Base-by-base conservation (phyloP, 2,797 vertebrate genomes). In the Tiaroga cobitis region DNA sequence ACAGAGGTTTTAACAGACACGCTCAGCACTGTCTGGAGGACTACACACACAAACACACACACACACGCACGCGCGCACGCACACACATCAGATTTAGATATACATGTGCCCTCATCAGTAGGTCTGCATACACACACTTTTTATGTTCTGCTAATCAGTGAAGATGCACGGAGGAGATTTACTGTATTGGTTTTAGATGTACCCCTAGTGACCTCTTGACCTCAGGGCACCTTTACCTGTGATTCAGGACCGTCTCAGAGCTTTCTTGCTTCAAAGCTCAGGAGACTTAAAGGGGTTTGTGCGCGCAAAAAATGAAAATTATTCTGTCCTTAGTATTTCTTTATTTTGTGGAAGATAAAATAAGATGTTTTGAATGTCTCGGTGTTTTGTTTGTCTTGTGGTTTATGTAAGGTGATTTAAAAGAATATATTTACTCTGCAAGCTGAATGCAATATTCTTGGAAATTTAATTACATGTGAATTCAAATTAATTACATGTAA, bases 101-200 rank as follows among this genome's bases (percentile, higher is more conserved):
- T 70, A 70, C 80, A 75, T 80, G 83, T 82, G 67, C 32, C 69
- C 81, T 83, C 68, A 85, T 69, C 78, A 78, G 77, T 24, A 41
- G 82, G 39, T 56, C 69, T 56, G 75, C 41, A 85, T 61, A 76
- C n/a, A 80, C 32, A 59, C 61, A 80, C 63, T 72, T 56, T 51
- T 80, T 81, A 80, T 83, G 77, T 79, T 84, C 32, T 76, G 51
- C 72, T 88, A 83, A 90, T 90, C 78, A 87, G 72, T 74, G 81
- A 79, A 80, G 68, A 88, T 65, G 54, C 24, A 74, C 10, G 0
- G 79, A n/a, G 8, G 46, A 49, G 56, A 84, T 51, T 41, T 82
- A 75, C 72, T 77, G 49, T 86, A 86, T 80, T 84, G 56, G 61
- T 29, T 67, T 46, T 80, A 46, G 41, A 34, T 80, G 24, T 7